Percentiles rank a stretch among this genome's conserved stretches.
Conservation (phyloP, 2,797 vertebrate species). For the Netta rufina region DNA sequence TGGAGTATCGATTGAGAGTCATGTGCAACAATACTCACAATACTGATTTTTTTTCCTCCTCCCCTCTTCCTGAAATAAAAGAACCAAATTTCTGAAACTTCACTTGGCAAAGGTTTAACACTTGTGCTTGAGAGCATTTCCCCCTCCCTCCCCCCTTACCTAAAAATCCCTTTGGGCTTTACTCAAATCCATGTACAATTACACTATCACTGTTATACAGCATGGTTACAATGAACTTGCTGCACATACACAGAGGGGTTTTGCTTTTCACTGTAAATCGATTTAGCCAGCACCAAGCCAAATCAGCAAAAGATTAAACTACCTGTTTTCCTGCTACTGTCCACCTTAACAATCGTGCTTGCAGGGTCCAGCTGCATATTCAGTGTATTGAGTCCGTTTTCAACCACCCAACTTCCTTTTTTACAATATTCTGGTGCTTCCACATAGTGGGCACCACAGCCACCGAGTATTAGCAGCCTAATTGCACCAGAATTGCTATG, state of each 20-base stretch:
- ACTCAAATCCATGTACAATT: not conserved
- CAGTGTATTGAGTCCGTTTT: not conserved
- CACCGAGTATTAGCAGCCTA: accelerated
- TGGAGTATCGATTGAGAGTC: accelerated
- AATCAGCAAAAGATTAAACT: not conserved
- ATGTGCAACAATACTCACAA: not conserved
- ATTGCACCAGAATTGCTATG: not conserved
- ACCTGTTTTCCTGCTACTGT: not conserved
- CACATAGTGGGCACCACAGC: accelerated
- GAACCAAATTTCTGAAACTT: not conserved
- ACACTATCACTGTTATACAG: not conserved
- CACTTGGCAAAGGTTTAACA: not conserved
- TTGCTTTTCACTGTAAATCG: not conserved
- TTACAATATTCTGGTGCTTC: accelerated
- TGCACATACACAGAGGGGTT: not conserved
- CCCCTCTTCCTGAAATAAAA: not conserved
- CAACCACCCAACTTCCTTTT: not conserved
- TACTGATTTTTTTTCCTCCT: accelerated
- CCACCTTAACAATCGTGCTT: not conserved
- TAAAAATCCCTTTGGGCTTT: not conserved
- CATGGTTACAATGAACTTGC: not conserved
- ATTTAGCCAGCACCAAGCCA: not conserved
- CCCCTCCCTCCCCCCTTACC: not conserved
- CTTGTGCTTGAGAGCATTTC: not conserved
- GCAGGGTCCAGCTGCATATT: not conserved